These are phyloP conservation scores for Siphlonurus alternatus DNA, from an alignment of 2,888 invertebrate species.

Conservation along the genomic window DNA sequence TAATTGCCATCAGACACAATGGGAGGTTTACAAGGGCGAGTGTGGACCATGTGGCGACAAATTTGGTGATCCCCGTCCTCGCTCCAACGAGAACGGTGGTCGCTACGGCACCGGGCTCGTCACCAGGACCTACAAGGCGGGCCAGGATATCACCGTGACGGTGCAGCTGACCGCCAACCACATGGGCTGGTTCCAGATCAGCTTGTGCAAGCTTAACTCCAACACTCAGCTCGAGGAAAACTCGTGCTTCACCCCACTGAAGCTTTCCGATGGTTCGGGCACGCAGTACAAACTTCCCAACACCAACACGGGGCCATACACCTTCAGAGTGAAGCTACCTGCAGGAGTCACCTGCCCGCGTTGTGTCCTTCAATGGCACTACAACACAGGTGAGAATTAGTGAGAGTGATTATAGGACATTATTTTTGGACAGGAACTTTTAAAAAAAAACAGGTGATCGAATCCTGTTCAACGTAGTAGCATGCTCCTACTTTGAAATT, in stretches of 20 bases:
- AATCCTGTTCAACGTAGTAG: too few species aligned
- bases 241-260: slow-evolving; percentile 19
- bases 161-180: slow-evolving; percentile 18
- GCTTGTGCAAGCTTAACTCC: slow-evolving; percentile 14
- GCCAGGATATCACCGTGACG: slow-evolving; percentile 14
- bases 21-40: slow-evolving; percentile 12
- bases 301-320: slow-evolving; percentile 3
- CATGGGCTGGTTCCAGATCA: slow-evolving; percentile 16
- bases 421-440: too few species aligned
- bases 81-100: slow-evolving; percentile 16
- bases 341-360: slow-evolving; percentile 13
- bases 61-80: slow-evolving; percentile 12
- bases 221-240: slow-evolving; percentile 18
- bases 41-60: slow-evolving; percentile 17
- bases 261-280: slow-evolving; percentile 8
- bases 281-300: slow-evolving; percentile 3
- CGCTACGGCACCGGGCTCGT: slow-evolving; percentile 14
- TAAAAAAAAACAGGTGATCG: too few species aligned
- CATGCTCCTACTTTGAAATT: too few species aligned
- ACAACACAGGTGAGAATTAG: slow-evolving; percentile 11
- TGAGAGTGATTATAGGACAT: too few species aligned
- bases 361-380: slow-evolving; percentile 17
- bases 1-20: slow-evolving; percentile 6
- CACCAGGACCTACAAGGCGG: slow-evolving; percentile 13
- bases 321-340: slow-evolving; percentile 12